phyloP scores from a whole-genome alignment of 2,113 vertebrate species.

The Siniperca chuatsi region DNA sequence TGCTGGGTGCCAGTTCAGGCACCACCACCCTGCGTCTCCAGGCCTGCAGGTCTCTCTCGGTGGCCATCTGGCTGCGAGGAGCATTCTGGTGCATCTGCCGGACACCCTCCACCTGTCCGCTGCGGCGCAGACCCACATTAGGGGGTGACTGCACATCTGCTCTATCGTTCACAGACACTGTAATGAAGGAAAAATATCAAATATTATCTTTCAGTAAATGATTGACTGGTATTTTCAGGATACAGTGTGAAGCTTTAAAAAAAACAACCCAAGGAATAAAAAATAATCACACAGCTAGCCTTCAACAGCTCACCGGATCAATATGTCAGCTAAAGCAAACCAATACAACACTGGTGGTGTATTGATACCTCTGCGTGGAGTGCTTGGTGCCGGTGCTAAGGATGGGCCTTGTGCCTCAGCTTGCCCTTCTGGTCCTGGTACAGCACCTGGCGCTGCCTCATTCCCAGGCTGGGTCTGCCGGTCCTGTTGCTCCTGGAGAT shows the following conservation, averaged over 20 bases:
- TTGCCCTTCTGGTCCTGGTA: constrained; percentile 27
- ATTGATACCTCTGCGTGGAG: constrained; percentile 90
- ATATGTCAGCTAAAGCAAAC: not conserved
- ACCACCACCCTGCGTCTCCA: constrained; percentile 96
- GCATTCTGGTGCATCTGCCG: constrained; percentile 98
- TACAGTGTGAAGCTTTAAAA: not conserved
- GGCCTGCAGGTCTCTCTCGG: constrained; percentile 93
- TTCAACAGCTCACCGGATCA: not conserved
- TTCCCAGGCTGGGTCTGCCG: constrained; percentile 74
- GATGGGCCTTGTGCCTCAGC: constrained; percentile 52
- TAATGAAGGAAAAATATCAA: not conserved
- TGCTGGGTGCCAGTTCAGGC: constrained; percentile 88
- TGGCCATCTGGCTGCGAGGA: constrained; percentile 95
- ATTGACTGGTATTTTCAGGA: not conserved
- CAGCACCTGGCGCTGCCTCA: constrained; percentile 32
- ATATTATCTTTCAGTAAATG: not conserved
- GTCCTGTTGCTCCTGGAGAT: constrained; percentile 90
- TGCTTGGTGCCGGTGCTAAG: constrained; percentile 78
- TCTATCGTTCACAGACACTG: constrained; percentile 90
- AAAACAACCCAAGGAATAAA: no score
- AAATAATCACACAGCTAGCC: not conserved
- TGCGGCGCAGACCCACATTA: constrained; percentile 94
- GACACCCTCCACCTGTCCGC: constrained; percentile 96
- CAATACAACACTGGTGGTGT: not conserved
- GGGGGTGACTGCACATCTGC: constrained; percentile 92